Evolutionary conservation across 2,888 invertebrate species (phyloP).

Genomic region (Sarcophaga carnaria): DNA sequence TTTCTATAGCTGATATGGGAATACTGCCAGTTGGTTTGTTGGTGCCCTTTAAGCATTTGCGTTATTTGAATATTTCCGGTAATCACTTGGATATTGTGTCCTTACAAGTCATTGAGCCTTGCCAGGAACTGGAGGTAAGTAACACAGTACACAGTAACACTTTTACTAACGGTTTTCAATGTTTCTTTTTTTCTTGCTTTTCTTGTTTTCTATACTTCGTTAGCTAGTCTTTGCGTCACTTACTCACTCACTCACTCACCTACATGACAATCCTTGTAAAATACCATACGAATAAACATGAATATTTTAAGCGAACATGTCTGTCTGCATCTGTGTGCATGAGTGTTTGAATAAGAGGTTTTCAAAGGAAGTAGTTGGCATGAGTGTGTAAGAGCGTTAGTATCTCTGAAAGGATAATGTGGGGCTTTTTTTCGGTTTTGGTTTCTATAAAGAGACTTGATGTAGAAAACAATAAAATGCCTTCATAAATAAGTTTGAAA

Average conservation of each 20-base stretch:
- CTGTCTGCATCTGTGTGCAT: background rate
- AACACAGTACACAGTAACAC: background rate
- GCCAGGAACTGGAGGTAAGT: constrained; percentile 80
- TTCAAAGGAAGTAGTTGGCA: background rate
- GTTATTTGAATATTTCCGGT: constrained; percentile 87
- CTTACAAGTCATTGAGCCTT: constrained; percentile 81
- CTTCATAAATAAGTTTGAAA: constrained; percentile 35
- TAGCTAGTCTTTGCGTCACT: too few species aligned
- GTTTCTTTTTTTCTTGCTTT: background rate
- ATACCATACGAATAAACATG: background rate
- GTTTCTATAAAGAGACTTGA: background rate
- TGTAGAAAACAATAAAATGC: constrained; percentile 61
- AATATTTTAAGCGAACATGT: background rate
- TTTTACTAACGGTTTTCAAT: background rate
- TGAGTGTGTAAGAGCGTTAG: background rate
- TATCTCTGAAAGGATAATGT: constrained; percentile 24
- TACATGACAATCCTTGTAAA: constrained; percentile 6
- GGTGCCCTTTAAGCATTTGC: constrained; percentile 83
- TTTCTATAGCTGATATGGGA: constrained; percentile 82
- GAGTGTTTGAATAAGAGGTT: background rate
- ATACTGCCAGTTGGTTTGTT: constrained; percentile 80
- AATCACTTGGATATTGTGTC: constrained; percentile 85
- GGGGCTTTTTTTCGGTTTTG: background rate
- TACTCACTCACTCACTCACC: constrained; percentile 2
- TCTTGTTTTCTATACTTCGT: background rate